Percentiles rank a stretch among this genome's conserved stretches.
Conservation (phyloP, 2,113 vertebrate genomes). For the Ctenodactylus gundi region DNA sequence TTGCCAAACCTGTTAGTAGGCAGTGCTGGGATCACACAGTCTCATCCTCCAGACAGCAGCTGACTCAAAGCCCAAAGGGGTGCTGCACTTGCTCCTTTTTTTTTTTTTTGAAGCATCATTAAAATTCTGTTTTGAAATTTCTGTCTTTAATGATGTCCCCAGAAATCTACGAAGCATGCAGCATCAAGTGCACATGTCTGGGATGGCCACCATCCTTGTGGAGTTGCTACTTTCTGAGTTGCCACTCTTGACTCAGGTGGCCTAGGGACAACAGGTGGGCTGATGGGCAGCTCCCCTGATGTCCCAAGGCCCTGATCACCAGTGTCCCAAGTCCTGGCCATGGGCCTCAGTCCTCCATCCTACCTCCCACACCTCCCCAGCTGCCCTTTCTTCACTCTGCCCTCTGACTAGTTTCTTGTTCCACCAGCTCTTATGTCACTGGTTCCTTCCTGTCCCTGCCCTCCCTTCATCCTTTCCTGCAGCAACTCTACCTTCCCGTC, state of each 20-base stretch:
- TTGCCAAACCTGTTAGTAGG: not conserved
- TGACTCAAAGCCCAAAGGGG: no score
- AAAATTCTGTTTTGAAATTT: not conserved
- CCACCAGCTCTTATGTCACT: not conserved
- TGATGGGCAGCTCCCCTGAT: not conserved
- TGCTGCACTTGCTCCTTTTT: not conserved
- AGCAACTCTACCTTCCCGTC: not conserved
- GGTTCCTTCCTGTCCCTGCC: not conserved
- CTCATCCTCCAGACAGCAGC: not conserved
- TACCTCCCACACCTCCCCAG: not conserved
- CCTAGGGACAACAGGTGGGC: not conserved
- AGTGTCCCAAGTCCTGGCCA: not conserved
- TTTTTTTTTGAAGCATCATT: not conserved
- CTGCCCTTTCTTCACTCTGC: not conserved
- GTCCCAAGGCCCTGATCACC: not conserved
- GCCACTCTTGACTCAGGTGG: not conserved
- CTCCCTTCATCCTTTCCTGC: not conserved
- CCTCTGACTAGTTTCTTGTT: not conserved
- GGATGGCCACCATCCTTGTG: not conserved
- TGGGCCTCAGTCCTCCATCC: not conserved
- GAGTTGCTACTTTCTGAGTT: not conserved
- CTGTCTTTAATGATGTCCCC: not conserved
- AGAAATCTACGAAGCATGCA: not conserved
- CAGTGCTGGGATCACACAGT: not conserved
- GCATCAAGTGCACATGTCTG: not conserved